Evolutionary conservation across 2,113 vertebrate species (phyloP).

Genomic region (Oncorhynchus keta): DNA sequence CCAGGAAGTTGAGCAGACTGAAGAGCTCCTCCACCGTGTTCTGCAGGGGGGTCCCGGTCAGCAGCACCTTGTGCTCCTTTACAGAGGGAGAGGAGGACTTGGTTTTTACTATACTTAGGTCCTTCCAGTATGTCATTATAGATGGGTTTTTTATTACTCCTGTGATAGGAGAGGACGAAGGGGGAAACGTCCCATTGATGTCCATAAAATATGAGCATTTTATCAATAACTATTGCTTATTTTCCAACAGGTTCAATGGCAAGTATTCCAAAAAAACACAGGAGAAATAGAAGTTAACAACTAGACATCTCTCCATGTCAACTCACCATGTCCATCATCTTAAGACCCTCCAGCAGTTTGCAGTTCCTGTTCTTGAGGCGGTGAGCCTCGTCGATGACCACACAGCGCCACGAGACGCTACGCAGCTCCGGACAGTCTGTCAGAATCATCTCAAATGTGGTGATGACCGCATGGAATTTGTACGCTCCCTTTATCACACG

Average conservation of each 20-base stretch:
- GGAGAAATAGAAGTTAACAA: no score
- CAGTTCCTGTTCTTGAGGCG: slow-evolving; percentile 97
- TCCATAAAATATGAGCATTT: no score
- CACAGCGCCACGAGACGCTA: slow-evolving; percentile 93
- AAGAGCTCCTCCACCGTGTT: slow-evolving; percentile 99
- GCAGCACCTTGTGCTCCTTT: slow-evolving; percentile 97
- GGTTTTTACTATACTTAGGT: no score
- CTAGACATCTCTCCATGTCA: not conserved
- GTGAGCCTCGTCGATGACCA: slow-evolving; percentile 97
- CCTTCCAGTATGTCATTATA: no score
- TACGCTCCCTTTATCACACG: slow-evolving; percentile 94
- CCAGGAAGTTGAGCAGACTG: slow-evolving; percentile 95
- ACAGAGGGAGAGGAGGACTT: not conserved
- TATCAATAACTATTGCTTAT: no score
- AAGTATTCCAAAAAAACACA: no score
- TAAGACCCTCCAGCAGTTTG: slow-evolving; percentile 95
- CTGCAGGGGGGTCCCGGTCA: slow-evolving; percentile 96
- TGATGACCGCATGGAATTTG: slow-evolving; percentile 96
- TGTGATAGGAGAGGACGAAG: no score
- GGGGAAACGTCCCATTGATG: no score
- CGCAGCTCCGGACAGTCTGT: slow-evolving; percentile 96
- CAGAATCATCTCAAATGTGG: slow-evolving; percentile 98
- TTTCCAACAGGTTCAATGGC: no score
- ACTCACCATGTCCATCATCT: slow-evolving; percentile 98
- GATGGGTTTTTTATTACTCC: no score